phyloP scores from a whole-genome alignment of 2,113 vertebrate genomes.

The Macquaria ambigua region DNA sequence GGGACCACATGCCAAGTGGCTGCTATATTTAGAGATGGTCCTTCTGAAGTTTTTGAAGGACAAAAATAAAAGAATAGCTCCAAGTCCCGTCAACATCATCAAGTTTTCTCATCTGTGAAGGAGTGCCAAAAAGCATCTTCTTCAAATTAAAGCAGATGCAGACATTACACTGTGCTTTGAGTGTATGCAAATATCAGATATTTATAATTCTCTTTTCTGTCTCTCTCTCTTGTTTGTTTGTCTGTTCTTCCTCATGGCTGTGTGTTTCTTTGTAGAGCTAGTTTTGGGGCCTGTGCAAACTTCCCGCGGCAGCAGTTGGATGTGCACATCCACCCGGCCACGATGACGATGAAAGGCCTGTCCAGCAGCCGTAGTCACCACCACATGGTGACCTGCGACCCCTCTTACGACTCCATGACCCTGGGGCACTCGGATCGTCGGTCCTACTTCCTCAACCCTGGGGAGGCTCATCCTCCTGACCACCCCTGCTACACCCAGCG shows the following conservation, averaged over 20 bases:
- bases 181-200: constrained; percentile 58
- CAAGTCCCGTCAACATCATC: constrained; percentile 46
- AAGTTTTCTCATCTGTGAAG: constrained; percentile 48
- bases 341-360: constrained; percentile 95
- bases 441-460: constrained; percentile 90
- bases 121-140: constrained; percentile 47
- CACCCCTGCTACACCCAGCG: constrained; percentile 83
- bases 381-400: constrained; percentile 92
- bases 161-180: constrained; percentile 29
- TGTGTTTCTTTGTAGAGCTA: constrained; percentile 57
- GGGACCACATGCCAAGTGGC: constrained; percentile 60
- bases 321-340: constrained; percentile 53
- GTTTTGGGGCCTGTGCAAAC: constrained; percentile 67
- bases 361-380: constrained; percentile 93
- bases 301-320: constrained; percentile 66
- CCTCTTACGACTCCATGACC: constrained; percentile 87
- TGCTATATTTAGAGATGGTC: constrained; percentile 74
- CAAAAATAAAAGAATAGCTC: constrained; percentile 61
- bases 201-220: constrained; percentile 68
- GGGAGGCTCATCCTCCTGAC: constrained; percentile 87
- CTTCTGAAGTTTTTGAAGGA: constrained; percentile 68
- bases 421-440: constrained; percentile 89
- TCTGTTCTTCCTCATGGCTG: constrained; percentile 46
- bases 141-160: constrained; percentile 51
- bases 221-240: constrained; percentile 58